Base-by-base conservation (phyloP, 2,113 vertebrate genomes). In the Calidris pugnax region DNA sequence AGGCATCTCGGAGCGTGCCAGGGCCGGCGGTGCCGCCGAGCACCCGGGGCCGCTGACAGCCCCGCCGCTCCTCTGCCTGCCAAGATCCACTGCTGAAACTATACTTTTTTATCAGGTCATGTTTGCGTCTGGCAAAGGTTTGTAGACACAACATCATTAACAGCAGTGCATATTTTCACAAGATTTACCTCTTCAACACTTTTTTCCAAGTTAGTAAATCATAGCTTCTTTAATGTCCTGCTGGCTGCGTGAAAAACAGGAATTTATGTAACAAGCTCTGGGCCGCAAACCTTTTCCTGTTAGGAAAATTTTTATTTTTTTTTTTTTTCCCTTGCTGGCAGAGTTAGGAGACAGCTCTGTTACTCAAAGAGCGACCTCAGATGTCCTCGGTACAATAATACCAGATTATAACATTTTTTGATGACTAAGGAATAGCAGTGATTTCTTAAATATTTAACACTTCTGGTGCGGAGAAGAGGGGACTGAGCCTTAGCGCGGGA, bases 281-380 rank as follows among this genome's bases (percentile, higher is more conserved):
- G 95, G 96, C 96, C 93, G 37, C 97, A 98, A 98, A 98, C 97
- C 95, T 98, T 98, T 98, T 98, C 98, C 98, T 98, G 98, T 98
- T 98, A 86, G 97, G 98, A 97, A 98, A 53, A 94, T 30, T 83
- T 97, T 97, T n/a, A n/a, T n/a, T 95, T 95, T 92, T 96, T 24
- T 51, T 55, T 55, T 97, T 95, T 90, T 97, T 95, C 97, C 89
- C 86, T 96, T 97, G 97, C 98, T 98, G 98, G 98, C 98, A 97
- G 81, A 86, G 91, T 95, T 91, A 95, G 93, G 92, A 97, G 96
- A 97, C 96, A 97, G 96, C 95, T 97, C 97, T 97, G 86, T 98
- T 98, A 96, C 97, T 98, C 97, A 93, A 96, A 97, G 95, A 98
- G 91, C 81, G 98, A 98, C 98, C 98, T 98, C 97, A 98, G 95